A percentile compares a stretch with the other conserved stretches of the same genome.
phyloP scores from a whole-genome alignment of 2,797 vertebrate species.

The Aphelocoma californica region DNA sequence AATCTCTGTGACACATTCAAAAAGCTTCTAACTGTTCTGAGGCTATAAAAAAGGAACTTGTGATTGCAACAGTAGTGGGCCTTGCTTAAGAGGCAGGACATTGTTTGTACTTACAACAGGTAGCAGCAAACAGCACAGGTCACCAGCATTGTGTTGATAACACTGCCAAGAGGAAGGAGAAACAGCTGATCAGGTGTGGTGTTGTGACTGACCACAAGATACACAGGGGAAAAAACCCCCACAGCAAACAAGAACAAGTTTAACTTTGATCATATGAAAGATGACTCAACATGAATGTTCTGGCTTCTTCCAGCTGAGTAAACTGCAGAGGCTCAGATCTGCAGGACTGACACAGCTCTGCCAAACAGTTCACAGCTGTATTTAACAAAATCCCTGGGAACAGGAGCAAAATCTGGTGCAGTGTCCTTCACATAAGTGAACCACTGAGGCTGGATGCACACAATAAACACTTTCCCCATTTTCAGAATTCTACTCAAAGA shows the following conservation, averaged over 20 bases:
- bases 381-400: background rate
- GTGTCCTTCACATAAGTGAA: background rate
- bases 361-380: background rate
- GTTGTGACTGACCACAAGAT: conserved; percentile 31
- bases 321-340: background rate
- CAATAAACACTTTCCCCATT: background rate
- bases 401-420: background rate
- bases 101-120: conserved; percentile 91
- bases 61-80: background rate
- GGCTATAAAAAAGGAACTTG: background rate
- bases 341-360: background rate
- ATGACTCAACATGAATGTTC: conserved; percentile 16
- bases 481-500: background rate
- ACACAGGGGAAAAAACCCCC: background rate
- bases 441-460: background rate
- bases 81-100: background rate
- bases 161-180: conserved; percentile 74
- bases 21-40: background rate
- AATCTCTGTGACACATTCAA: background rate
- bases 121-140: conserved; percentile 96
- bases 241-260: background rate
- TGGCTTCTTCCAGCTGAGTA: background rate
- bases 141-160: conserved; percentile 96
- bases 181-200: background rate
- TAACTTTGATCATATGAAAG: background rate